phyloP scores from a whole-genome alignment of 1,140 invertebrate genomes.

The Oryctes rhinoceros region DNA sequence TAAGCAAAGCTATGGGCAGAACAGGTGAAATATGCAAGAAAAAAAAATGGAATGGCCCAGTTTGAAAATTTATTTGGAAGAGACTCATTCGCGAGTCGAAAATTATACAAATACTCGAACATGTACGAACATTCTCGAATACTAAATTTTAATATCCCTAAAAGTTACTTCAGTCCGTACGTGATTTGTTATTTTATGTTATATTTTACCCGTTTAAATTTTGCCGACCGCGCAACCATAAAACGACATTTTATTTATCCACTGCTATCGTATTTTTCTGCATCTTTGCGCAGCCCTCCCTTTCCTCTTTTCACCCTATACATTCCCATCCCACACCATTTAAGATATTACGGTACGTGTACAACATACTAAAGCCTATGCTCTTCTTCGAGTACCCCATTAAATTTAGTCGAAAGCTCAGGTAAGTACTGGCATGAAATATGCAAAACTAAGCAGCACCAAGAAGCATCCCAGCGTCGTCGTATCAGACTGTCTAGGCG shows the following conservation, averaged over 20 bases:
- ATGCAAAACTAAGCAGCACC: slow-evolving; percentile 31
- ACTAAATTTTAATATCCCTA: no score
- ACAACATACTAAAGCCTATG: slow-evolving; percentile 25
- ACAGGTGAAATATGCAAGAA: no score
- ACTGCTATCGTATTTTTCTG: neutral
- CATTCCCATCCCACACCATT: slow-evolving; percentile 20
- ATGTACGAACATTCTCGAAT: no score
- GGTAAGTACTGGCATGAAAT: slow-evolving; percentile 32
- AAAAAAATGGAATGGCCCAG: no score
- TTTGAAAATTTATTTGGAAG: no score
- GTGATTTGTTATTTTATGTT: slow-evolving; percentile 4
- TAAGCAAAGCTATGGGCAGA: no score
- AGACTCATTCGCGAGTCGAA: no score
- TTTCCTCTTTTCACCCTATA: neutral
- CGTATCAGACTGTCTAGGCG: slow-evolving; percentile 9
- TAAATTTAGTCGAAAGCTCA: slow-evolving; percentile 35
- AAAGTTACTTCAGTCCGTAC: neutral
- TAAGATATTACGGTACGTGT: slow-evolving; percentile 30
- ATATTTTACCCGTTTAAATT: neutral
- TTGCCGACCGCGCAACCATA: neutral
- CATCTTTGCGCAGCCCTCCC: neutral
- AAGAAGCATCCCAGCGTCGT: slow-evolving; percentile 4
- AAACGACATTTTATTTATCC: slow-evolving; percentile 16
- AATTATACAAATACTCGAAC: no score
- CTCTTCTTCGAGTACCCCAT: slow-evolving; percentile 17